Conservation (phyloP, 2,888 invertebrate species). For the Cephonodes hylas region DNA sequence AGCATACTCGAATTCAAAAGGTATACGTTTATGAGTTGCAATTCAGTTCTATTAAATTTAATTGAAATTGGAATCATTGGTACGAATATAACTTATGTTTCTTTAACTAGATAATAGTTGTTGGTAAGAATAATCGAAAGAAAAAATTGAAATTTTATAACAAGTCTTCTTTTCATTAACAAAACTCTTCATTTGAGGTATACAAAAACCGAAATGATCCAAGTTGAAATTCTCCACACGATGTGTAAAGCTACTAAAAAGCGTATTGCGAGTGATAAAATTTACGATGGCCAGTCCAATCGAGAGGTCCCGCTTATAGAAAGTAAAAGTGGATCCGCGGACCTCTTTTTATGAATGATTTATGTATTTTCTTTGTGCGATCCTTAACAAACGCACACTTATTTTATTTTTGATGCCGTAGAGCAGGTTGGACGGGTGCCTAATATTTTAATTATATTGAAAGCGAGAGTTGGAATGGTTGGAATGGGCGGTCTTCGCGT, state of each 20-base stretch:
- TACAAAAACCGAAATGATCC: no score
- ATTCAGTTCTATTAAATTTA: no score
- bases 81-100: no score
- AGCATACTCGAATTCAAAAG: no score
- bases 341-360: slow-evolving; percentile 30
- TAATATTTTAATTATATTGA: not conserved
- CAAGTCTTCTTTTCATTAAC: no score
- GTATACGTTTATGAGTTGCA: no score
- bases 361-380: slow-evolving; percentile 20
- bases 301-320: slow-evolving; percentile 19
- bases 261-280: slow-evolving; percentile 41
- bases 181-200: no score
- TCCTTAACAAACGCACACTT: slow-evolving; percentile 8
- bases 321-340: slow-evolving; percentile 42
- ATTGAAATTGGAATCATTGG: no score
- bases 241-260: slow-evolving; percentile 18
- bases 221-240: not conserved
- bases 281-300: slow-evolving; percentile 39
- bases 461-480: not conserved
- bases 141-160: no score
- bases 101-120: no score
- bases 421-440: not conserved
- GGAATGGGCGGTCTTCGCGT: not conserved
- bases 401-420: slow-evolving; percentile 9
- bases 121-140: no score